A percentile compares a stretch with the other conserved stretches of the same genome.
Evolutionary conservation across 2,888 invertebrate genomes (phyloP).

Genomic region (Ferdinandea cuprea): DNA sequence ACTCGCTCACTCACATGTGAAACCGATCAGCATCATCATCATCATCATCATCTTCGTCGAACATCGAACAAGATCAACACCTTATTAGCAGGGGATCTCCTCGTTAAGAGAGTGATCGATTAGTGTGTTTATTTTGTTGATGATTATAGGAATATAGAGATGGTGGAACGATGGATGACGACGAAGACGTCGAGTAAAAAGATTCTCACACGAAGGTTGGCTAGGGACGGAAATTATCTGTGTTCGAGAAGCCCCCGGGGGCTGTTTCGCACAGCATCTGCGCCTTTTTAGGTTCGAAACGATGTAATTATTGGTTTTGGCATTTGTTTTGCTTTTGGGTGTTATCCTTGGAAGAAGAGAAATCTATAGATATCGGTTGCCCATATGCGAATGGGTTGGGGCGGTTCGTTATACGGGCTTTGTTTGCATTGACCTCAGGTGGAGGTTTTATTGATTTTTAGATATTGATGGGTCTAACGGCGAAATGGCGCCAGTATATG

Average conservation of each 20-base stretch:
- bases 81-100: slow-evolving; percentile 72
- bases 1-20: slow-evolving; percentile 11
- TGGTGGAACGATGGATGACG: slow-evolving; percentile 19
- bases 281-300: slow-evolving; percentile 33
- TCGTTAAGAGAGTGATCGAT: slow-evolving; percentile 74
- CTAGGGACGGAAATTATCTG: slow-evolving; percentile 56
- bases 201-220: slow-evolving; percentile 55
- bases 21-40: slow-evolving; percentile 48
- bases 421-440: slow-evolving; percentile 11
- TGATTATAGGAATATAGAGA: slow-evolving; percentile 67
- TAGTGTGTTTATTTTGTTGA: slow-evolving; percentile 73
- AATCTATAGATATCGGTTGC: background rate
- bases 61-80: slow-evolving; percentile 74
- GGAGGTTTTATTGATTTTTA: background rate
- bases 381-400: background rate
- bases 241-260: slow-evolving; percentile 23
- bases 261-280: slow-evolving; percentile 57
- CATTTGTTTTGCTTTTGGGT: slow-evolving; percentile 6
- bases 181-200: slow-evolving; percentile 1
- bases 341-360: background rate
- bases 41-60: too few relatives aligned
- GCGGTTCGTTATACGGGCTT: background rate
- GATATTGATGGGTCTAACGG: too few relatives aligned
- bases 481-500: too few relatives aligned
- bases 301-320: slow-evolving; percentile 66